phyloP scores from a whole-genome alignment of 2,113 vertebrate species.

The Passer domesticus region DNA sequence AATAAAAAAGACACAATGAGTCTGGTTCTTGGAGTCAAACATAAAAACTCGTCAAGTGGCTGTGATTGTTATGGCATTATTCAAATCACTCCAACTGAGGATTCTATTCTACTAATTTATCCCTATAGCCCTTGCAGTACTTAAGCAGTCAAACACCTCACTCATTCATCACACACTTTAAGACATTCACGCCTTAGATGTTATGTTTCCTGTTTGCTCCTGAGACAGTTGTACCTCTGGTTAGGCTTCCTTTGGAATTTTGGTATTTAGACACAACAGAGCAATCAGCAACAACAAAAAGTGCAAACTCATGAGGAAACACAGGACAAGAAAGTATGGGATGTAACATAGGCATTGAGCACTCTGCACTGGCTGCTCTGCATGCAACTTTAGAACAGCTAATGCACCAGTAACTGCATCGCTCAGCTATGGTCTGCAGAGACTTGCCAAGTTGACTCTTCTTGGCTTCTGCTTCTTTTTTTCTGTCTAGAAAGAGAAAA shows the following conservation, averaged over 20 bases:
- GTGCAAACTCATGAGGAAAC: neutral
- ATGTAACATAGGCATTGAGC: neutral
- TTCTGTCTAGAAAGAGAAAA: neutral
- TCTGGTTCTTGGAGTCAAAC: neutral
- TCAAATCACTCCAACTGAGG: neutral
- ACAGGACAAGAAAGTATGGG: neutral
- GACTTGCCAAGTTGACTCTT: neutral
- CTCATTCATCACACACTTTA: neutral
- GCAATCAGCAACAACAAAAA: neutral
- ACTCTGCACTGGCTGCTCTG: neutral
- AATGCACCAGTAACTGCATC: neutral
- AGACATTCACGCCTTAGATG: neutral
- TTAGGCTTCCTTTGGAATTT: neutral
- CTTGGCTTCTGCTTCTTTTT: neutral
- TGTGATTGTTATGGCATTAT: neutral
- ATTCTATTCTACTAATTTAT: neutral
- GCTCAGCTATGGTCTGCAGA: neutral
- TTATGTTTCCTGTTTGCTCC: neutral
- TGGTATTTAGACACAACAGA: neutral
- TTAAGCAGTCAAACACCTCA: neutral
- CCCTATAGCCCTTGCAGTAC: neutral
- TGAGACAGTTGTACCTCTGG: neutral
- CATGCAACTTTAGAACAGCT: neutral
- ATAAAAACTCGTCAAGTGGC: neutral
- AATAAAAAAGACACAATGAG: neutral